A percentile compares a stretch with the other conserved stretches of the same genome.
These are phyloP conservation scores for Tretioscincus oriximinensis DNA, from an alignment of 2,113 vertebrate species.

Conservation along the genomic window DNA sequence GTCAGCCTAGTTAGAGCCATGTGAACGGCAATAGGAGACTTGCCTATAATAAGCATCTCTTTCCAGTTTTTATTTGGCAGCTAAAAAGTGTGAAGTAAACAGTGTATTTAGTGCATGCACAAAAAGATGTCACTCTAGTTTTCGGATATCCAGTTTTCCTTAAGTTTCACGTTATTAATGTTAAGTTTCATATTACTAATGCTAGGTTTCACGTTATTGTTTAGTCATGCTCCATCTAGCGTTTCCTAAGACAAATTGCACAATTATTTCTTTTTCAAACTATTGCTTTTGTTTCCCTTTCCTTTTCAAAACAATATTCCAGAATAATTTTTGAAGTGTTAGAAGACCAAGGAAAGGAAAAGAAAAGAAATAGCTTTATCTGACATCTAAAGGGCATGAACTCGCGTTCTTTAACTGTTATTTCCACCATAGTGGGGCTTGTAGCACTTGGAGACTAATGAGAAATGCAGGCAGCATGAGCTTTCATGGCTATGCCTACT, in stretches of 20 bases:
- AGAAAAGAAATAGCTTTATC: too few species aligned
- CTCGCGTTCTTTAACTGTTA: background rate
- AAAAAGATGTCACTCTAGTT: background rate
- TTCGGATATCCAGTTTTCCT: constrained; percentile 21
- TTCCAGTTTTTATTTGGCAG: background rate
- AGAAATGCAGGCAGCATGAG: too few species aligned
- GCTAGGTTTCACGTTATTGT: constrained; percentile 19
- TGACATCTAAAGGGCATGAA: background rate
- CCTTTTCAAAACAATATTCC: too few species aligned
- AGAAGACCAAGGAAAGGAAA: too few species aligned
- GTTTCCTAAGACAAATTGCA: constrained; percentile 43
- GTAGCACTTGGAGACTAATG: too few species aligned
- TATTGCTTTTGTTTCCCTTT: background rate
- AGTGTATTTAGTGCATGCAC: too few species aligned
- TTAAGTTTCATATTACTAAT: constrained; percentile 23
- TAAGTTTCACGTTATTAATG: constrained; percentile 22
- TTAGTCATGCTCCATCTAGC: constrained; percentile 66
- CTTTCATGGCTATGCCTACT: too few species aligned
- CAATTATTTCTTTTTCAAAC: background rate
- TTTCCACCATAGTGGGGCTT: too few species aligned
- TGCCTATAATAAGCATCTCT: background rate
- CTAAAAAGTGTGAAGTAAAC: too few species aligned
- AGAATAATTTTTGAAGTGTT: background rate
- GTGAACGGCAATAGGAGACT: too few species aligned
- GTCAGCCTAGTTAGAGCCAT: too few species aligned